Base-by-base conservation (phyloP, 1,140 invertebrate species). In the Bombus haemorrhoidalis region DNA sequence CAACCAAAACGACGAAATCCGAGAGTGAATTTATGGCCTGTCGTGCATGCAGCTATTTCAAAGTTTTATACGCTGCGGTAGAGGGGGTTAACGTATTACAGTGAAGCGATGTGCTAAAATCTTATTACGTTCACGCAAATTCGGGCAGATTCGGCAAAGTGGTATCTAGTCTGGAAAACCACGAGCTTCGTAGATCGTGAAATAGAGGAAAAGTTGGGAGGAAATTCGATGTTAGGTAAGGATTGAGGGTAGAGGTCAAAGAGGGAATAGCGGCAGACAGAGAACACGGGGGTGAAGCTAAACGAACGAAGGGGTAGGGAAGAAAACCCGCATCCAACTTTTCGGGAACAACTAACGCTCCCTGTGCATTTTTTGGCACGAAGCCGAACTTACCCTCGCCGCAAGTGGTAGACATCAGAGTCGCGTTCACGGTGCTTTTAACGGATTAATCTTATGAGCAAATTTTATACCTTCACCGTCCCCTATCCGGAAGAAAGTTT, bases 391-490 rank as follows among this genome's bases (percentile, higher is more conserved):
- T 64, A 53, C 37, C 53, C 71, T 47, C 57, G 69, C 88, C 81
- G 78, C 80, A 82, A 75, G 41, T 77, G 75, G 15, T 53, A 62
- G 86, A 71, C 66, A 79, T 75, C 72, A 39, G 72, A 69, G 76
- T 71, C 71, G 18, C 59, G 57, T 76, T 66, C 74, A 53, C 43
- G 59, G 77, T 78, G 89, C 88, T 84, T 85, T 89, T 85, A 90
- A 86, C 88, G 82, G 83, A 90, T 91, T 90, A 91, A 89, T 89
- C 77, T 86, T 75, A 62, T 69, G 69, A 68, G 39, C 43, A 64
- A 86, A 86, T 89, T 86, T 86, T 86, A 76, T 78, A 81, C 83
- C 86, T 83, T 74, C 37, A 3, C 57, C 6, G 22, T 69, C 28
- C 39, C 15, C 47, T 6, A 53, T 22, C 6, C 13, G 34, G 13